These are phyloP conservation scores for Spilogale gracilis DNA, from an alignment of 2,113 vertebrate genomes.

Conservation along the genomic window DNA sequence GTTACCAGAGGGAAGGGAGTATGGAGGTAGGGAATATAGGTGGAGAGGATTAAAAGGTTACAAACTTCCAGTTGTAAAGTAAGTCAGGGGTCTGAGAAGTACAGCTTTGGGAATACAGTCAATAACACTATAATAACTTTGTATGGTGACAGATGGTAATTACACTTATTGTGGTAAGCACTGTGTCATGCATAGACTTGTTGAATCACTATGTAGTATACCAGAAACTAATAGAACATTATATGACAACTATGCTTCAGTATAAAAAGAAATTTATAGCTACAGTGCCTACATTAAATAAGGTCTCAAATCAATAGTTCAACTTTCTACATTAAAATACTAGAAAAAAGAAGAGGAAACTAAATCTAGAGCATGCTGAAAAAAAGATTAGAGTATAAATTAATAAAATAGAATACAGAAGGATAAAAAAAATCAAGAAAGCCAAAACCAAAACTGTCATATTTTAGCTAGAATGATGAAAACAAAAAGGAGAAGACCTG, in stretches of 20 bases:
- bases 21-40: not conserved
- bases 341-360: not conserved
- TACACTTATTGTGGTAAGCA: not conserved
- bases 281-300: not conserved
- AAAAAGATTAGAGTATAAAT: not conserved
- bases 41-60: not conserved
- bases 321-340: not conserved
- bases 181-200: not conserved
- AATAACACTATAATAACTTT: not conserved
- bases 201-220: not conserved
- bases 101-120: not conserved
- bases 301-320: not conserved
- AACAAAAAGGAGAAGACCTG: not conserved
- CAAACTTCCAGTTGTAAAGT: not conserved
- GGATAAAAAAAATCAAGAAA: not conserved
- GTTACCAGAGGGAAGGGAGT: not conserved
- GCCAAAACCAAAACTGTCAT: constrained; percentile 11
- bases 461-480: not conserved
- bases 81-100: not conserved
- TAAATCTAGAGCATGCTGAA: not conserved
- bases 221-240: not conserved
- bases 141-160: not conserved
- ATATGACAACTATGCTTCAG: not conserved
- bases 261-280: not conserved
- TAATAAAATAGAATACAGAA: not conserved